Base-by-base conservation (phyloP, 2,888 invertebrate species). In the Elysia crispata region DNA sequence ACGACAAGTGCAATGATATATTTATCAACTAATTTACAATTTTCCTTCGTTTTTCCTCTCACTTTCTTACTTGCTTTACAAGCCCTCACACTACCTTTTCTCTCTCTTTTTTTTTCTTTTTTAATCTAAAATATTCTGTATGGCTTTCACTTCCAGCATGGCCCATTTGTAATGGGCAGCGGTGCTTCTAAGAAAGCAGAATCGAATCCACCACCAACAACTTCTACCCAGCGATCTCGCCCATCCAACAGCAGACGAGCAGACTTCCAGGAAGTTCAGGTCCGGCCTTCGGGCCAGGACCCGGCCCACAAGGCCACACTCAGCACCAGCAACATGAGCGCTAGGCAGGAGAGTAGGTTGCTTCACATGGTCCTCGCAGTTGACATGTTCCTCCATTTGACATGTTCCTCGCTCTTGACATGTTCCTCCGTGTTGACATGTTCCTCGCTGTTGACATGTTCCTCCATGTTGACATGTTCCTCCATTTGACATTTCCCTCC, bases 101-200 rank as follows among this genome's bases (percentile, higher is more conserved):
- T 41, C 11, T 41, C 5, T 41, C 13, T 60, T 60, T 3, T n/a
- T n/a, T 60, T 60, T 60, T 13, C n/a, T 54, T 54, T 54, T 54
- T 13, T 15, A 54, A 13, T 18, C 13, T 54, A 54, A 54, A 18
- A 15, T 18, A 54, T 54, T 18, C 13, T 54, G 15, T 15, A 13
- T 54, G 13, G 15, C 13, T 54, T n/a, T 6, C 25, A n/a, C 25
- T n/a, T 15, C 60, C 77, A 77, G 77, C 25, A 20, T 31, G 49
- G 67, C 67, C 75, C 74, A 0, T 30, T 28, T 33, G 57, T 79
- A 30, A 86, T 86, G 86, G 86, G 86, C 41, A 85, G 82, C 75
- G 84, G 85, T 54, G 85, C 86, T 50, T 79, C 82, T 11, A 80
- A 76, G 49, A 66, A 76, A 41, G 23, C 28, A 15, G 57, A 72